Percentiles rank a stretch among this genome's conserved stretches.
These are phyloP conservation scores for Platynereis dumerilii DNA, from an alignment of 2,888 invertebrate genomes.

Conservation along the genomic window DNA sequence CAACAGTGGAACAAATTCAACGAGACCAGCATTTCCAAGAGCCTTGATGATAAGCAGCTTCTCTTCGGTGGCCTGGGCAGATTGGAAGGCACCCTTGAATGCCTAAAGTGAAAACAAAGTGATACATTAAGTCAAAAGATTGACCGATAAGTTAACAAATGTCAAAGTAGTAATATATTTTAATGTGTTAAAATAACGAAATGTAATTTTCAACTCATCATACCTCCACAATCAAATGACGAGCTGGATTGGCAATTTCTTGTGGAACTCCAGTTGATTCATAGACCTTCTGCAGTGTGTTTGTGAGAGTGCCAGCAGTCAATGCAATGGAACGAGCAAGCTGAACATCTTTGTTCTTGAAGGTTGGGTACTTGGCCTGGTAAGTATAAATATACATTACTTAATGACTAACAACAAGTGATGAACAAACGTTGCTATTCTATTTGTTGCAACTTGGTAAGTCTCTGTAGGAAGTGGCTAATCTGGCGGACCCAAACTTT, in stretches of 20 bases:
- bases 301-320: slow-evolving; percentile 38
- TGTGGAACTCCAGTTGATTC: slow-evolving; percentile 25
- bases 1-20: slow-evolving; percentile 46
- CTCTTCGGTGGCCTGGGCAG: slow-evolving; percentile 32
- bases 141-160: too few species aligned
- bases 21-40: slow-evolving; percentile 58
- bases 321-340: slow-evolving; percentile 24
- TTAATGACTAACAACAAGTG: too few species aligned
- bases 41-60: slow-evolving; percentile 49
- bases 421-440: too few species aligned
- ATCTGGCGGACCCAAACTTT: slow-evolving; percentile 6
- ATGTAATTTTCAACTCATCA: too few species aligned
- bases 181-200: too few species aligned
- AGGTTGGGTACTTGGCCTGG: neutral
- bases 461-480: neutral
- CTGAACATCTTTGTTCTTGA: neutral
- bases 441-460: too few species aligned
- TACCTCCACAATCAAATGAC: slow-evolving; percentile 41
- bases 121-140: too few species aligned
- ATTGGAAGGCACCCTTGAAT: slow-evolving; percentile 34
- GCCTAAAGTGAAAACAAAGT: too few species aligned
- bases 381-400: too few species aligned
- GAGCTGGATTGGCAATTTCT: slow-evolving; percentile 42
- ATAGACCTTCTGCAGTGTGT: slow-evolving; percentile 32
- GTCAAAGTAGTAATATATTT: too few species aligned